Conservation (phyloP, 2,113 vertebrate species). For the Eudyptes chrysolophus region DNA sequence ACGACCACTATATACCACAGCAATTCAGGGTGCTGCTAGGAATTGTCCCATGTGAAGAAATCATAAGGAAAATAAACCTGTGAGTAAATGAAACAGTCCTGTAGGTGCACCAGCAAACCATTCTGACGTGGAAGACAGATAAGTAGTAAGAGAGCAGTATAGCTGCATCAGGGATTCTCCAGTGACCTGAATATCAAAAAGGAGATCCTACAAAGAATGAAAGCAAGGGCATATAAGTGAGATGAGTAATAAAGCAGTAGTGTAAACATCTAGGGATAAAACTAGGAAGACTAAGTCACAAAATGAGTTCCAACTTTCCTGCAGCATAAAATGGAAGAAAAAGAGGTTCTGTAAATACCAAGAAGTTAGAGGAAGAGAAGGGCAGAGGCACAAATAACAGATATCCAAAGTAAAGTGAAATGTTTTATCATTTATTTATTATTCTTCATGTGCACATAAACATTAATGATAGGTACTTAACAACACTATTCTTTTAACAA, state of each 20-base stretch:
- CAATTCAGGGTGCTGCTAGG: background rate
- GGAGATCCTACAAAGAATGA: background rate
- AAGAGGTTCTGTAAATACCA: background rate
- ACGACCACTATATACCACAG: background rate
- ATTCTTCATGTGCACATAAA: background rate
- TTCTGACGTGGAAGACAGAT: background rate
- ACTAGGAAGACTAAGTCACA: background rate
- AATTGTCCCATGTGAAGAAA: background rate
- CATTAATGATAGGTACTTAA: background rate
- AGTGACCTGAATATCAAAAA: constrained; percentile 23
- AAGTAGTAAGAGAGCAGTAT: background rate
- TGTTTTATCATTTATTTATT: background rate
- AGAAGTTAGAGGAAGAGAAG: background rate
- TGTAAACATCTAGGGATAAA: background rate
- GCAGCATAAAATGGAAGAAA: background rate
- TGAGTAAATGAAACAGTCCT: background rate
- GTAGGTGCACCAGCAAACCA: background rate
- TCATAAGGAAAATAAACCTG: background rate
- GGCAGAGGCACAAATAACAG: background rate
- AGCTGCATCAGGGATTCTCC: constrained; percentile 1
- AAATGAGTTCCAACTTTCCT: background rate
- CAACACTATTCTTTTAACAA: background rate
- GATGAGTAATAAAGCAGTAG: background rate
- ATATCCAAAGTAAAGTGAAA: background rate
- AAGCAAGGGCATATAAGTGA: background rate